phyloP scores from a whole-genome alignment of 37 sponge, comb jelly and placozoan genomes.

The Halichondria panicea region DNA sequence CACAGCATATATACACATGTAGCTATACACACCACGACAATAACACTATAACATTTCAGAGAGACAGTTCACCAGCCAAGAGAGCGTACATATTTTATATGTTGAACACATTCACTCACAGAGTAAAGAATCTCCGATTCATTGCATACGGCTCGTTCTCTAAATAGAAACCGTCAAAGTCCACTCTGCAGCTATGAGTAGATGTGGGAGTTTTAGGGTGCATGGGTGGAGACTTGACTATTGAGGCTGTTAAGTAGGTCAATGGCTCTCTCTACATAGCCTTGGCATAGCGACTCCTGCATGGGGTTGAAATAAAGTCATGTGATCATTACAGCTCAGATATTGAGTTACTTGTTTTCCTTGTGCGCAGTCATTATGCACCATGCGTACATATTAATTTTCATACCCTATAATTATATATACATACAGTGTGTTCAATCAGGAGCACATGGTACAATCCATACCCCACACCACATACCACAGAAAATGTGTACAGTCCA shows the following conservation, averaged over 20 bases:
- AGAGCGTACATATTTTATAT: no score
- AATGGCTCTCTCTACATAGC: constrained; percentile 52
- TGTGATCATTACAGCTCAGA: background rate
- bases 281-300: constrained; percentile 43
- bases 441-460: no score
- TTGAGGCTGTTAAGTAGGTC: constrained; percentile 72
- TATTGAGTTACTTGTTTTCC: background rate
- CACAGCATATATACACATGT: background rate
- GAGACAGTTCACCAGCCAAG: no score
- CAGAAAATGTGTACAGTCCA: background rate
- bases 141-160: constrained; percentile 95
- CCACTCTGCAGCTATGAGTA: constrained; percentile 81
- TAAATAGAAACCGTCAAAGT: constrained; percentile 92
- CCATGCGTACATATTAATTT: no score
- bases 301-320: background rate
- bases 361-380: no score
- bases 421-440: no score
- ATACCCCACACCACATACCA: background rate
- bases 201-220: constrained; percentile 85
- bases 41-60: no score
- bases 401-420: no score
- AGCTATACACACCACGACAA: no score
- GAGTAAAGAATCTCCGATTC: constrained; percentile 84
- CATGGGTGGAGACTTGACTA: constrained; percentile 59
- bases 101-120: constrained; percentile 32